A percentile compares a stretch with the other conserved stretches of the same genome.
Conservation (phyloP, 1,140 invertebrate genomes). For the Atta texana region DNA sequence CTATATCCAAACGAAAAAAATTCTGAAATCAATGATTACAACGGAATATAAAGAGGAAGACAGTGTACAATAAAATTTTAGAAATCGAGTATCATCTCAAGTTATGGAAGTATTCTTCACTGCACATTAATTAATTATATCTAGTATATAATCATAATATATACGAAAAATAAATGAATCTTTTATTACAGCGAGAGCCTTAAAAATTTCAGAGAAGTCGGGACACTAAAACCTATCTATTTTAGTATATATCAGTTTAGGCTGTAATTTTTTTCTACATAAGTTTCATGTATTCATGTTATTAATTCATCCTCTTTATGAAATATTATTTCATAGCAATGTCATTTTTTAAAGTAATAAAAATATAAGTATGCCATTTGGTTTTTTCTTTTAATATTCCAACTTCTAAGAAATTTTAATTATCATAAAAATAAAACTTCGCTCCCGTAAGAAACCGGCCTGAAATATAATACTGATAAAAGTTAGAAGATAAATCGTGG, state of each 20-base stretch:
- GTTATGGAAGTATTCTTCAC: not conserved
- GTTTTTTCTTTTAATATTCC: not conserved
- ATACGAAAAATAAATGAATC: not conserved
- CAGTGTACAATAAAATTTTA: not conserved
- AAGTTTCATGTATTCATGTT: not conserved
- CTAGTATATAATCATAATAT: not conserved
- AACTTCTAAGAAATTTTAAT: not conserved
- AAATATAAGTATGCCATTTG: no score
- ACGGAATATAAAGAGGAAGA: not conserved
- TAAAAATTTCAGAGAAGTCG: not conserved
- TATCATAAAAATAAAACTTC: not conserved
- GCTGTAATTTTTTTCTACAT: not conserved
- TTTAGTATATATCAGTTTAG: not conserved
- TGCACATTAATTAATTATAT: not conserved
- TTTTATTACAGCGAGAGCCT: not conserved
- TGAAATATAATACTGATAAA: constrained; percentile 8
- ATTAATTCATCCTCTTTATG: not conserved
- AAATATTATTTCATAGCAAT: not conserved
- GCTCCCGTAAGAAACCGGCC: not conserved
- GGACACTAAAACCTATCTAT: not conserved
- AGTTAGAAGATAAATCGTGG: not conserved
- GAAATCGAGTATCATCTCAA: not conserved
- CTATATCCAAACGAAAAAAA: not conserved
- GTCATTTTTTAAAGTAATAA: not conserved
- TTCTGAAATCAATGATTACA: not conserved